phyloP scores from a whole-genome alignment of 1,140 invertebrate genomes.

The Drosophila pallidifrons region DNA sequence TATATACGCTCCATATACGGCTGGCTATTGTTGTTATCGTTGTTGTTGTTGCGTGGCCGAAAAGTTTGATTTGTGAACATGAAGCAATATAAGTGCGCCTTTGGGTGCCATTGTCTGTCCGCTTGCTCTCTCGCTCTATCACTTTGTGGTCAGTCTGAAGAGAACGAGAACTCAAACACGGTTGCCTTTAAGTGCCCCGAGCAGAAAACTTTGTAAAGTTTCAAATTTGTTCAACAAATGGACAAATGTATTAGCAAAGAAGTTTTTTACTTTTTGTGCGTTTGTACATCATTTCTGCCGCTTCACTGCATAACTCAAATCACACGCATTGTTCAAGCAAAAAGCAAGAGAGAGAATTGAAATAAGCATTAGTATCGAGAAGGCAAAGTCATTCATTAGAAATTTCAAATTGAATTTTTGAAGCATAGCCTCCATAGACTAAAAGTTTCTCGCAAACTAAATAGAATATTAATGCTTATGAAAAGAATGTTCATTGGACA shows the following conservation, averaged over 20 bases:
- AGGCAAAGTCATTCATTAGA: slow-evolving; percentile 32
- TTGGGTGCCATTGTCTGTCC: slow-evolving; percentile 70
- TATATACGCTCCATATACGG: slow-evolving; percentile 15
- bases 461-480: slow-evolving; percentile 29
- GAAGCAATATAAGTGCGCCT: slow-evolving; percentile 74
- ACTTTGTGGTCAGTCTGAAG: slow-evolving; percentile 49
- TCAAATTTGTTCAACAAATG: slow-evolving; percentile 65
- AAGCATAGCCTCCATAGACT: slow-evolving; percentile 25
- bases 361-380: slow-evolving; percentile 1
- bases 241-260: slow-evolving; percentile 75
- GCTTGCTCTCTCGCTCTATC: slow-evolving; percentile 60
- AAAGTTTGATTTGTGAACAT: slow-evolving; percentile 79
- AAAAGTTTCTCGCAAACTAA: slow-evolving; percentile 26
- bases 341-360: slow-evolving; percentile 6
- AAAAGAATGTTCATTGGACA: too few relatives aligned
- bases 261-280: slow-evolving; percentile 23
- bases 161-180: slow-evolving; percentile 7
- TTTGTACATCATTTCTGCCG: slow-evolving; percentile 53
- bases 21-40: slow-evolving; percentile 15
- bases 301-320: slow-evolving; percentile 48
- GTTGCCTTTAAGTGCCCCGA: slow-evolving; percentile 54
- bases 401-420: slow-evolving; percentile 27
- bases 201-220: slow-evolving; percentile 46
- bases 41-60: not conserved
- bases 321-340: slow-evolving; percentile 15